These are phyloP conservation scores for Pedionomus torquatus DNA, from an alignment of 2,113 vertebrate genomes.

Conservation along the genomic window DNA sequence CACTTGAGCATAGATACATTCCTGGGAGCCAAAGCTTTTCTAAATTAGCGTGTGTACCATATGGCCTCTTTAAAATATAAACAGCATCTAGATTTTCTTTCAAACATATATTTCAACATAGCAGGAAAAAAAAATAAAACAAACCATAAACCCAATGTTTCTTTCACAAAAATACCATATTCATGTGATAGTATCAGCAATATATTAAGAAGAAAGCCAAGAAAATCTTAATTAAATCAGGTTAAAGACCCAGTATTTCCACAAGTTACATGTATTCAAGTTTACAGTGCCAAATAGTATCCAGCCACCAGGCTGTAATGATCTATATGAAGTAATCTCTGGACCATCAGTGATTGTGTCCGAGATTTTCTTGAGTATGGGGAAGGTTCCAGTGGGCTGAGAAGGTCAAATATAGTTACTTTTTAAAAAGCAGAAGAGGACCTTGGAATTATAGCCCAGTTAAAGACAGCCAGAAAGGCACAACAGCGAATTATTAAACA, in stretches of 20 bases:
- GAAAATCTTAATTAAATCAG: neutral
- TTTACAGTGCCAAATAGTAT: neutral
- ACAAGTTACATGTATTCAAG: neutral
- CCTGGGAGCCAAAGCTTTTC: neutral
- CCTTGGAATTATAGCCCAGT: neutral
- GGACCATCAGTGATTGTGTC: neutral
- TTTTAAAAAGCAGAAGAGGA: neutral
- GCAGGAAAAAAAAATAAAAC: neutral
- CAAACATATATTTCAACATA: neutral
- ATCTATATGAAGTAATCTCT: neutral
- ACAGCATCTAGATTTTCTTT: neutral
- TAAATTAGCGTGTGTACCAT: neutral
- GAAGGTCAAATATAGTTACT: neutral
- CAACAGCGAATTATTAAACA: conserved; percentile 11
- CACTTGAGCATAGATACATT: neutral
- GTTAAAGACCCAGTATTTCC: neutral
- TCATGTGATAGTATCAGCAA: neutral
- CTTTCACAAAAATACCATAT: neutral
- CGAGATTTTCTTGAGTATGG: neutral
- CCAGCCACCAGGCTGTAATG: neutral
- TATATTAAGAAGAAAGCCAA: neutral
- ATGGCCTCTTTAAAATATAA: neutral
- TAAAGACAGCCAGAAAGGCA: neutral
- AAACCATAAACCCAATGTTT: neutral
- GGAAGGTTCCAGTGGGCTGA: neutral